Conservation (phyloP, 2,113 vertebrate species). For the Haemorhous mexicanus region DNA sequence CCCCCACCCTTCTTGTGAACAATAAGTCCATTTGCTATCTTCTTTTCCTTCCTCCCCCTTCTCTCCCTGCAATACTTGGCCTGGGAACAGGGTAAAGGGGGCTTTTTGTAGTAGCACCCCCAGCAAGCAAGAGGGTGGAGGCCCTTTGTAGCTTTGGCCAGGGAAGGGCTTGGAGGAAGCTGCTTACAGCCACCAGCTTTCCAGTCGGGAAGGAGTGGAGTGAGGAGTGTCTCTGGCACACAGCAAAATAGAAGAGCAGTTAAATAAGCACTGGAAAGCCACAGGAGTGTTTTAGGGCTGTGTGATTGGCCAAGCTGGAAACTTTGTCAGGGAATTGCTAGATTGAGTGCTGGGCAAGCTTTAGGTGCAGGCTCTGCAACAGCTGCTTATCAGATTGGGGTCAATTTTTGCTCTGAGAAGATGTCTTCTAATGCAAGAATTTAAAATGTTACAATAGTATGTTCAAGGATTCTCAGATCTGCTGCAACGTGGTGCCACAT, state of each 20-base stretch:
- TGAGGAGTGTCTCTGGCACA: background rate
- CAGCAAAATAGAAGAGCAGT: background rate
- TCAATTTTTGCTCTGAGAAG: background rate
- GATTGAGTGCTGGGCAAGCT: background rate
- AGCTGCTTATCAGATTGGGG: background rate
- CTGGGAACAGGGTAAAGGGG: background rate
- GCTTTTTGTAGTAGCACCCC: background rate
- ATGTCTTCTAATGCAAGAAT: background rate
- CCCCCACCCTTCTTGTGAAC: background rate
- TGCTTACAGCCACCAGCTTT: background rate
- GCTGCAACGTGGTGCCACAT: background rate
- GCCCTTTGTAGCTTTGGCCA: background rate
- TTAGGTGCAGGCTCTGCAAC: background rate
- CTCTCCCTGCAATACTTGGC: background rate
- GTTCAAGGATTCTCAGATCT: background rate
- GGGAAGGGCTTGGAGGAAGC: background rate
- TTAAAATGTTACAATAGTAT: background rate
- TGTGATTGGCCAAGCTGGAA: background rate
- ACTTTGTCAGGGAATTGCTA: background rate
- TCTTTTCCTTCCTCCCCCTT: constrained; percentile 34
- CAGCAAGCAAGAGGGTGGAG: background rate
- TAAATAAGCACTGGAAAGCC: background rate
- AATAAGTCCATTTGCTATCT: constrained; percentile 14
- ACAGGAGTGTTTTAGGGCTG: background rate
- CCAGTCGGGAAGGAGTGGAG: background rate